Conservation (phyloP, 2,888 invertebrate genomes). For the Malachius bipustulatus region DNA sequence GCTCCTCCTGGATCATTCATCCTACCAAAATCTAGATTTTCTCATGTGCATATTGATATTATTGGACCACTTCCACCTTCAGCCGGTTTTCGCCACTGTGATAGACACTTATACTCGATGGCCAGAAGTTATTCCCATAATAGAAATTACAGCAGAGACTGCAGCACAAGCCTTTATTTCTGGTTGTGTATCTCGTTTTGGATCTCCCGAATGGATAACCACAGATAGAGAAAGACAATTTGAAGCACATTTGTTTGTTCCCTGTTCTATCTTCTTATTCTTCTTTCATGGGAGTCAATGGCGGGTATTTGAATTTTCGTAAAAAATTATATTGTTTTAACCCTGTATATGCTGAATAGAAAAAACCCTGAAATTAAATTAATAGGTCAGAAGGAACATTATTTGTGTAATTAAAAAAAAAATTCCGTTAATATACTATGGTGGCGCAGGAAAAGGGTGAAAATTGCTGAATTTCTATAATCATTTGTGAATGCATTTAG, state of each 20-base stretch:
- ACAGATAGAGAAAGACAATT: slow-evolving; percentile 21
- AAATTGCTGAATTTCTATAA: no score
- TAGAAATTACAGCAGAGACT: slow-evolving; percentile 24
- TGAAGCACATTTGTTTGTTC: slow-evolving; percentile 1
- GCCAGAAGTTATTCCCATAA: slow-evolving; percentile 27
- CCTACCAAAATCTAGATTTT: slow-evolving; percentile 24
- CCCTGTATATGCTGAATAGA: no score
- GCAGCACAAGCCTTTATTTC: slow-evolving; percentile 22
- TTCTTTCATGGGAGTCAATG: no score
- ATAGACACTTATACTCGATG: slow-evolving; percentile 27
- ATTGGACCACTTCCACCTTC: slow-evolving; percentile 32
- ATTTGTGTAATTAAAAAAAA: no score
- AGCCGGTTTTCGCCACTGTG: slow-evolving; percentile 23
- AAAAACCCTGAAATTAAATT: no score
- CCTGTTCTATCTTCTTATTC: no score
- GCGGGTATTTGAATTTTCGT: no score
- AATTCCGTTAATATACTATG: no score
- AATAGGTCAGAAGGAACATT: no score
- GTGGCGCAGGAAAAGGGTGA: no score
- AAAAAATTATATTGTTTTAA: no score
- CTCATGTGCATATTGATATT: slow-evolving; percentile 35
- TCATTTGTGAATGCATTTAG: no score
- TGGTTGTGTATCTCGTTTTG: slow-evolving; percentile 26
- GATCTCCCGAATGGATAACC: slow-evolving; percentile 24
- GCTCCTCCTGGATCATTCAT: slow-evolving; percentile 16